Evolutionary conservation across 2,797 vertebrate genomes (phyloP).

Genomic region (Loris lydekkerianus): DNA sequence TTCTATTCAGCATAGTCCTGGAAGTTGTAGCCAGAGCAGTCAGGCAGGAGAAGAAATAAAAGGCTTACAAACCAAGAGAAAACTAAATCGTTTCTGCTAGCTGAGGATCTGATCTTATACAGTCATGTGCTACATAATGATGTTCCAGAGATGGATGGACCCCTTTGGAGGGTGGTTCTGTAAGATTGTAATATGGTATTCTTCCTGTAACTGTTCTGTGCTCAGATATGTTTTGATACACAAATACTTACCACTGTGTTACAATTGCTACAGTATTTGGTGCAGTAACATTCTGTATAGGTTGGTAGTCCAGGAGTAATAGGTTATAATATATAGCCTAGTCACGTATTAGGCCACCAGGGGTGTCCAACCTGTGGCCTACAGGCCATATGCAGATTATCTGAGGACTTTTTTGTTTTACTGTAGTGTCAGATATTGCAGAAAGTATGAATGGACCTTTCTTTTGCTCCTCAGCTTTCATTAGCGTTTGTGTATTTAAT

Average conservation of each 20-base stretch:
- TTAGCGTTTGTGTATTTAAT: no score
- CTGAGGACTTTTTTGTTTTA: no score
- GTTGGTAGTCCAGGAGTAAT: background rate
- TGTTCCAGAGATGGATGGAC: background rate
- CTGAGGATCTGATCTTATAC: background rate
- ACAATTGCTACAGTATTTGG: background rate
- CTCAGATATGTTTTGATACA: background rate
- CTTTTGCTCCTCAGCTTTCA: no score
- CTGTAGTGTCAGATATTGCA: no score
- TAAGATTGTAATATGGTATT: background rate
- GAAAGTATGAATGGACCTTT: no score
- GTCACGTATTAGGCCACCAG: background rate
- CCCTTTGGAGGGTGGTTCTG: background rate
- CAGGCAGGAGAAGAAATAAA: background rate
- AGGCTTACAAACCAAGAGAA: background rate
- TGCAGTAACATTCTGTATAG: background rate
- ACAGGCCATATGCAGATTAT: no score
- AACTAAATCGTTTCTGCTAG: background rate
- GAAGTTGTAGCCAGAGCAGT: background rate
- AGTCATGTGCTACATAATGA: background rate
- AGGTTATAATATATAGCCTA: background rate
- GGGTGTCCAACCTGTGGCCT: no score
- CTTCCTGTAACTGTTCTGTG: background rate
- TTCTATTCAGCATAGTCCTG: background rate
- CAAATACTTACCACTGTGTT: background rate